phyloP scores from a whole-genome alignment of 2,888 invertebrate species.

The Acleris sparsana region DNA sequence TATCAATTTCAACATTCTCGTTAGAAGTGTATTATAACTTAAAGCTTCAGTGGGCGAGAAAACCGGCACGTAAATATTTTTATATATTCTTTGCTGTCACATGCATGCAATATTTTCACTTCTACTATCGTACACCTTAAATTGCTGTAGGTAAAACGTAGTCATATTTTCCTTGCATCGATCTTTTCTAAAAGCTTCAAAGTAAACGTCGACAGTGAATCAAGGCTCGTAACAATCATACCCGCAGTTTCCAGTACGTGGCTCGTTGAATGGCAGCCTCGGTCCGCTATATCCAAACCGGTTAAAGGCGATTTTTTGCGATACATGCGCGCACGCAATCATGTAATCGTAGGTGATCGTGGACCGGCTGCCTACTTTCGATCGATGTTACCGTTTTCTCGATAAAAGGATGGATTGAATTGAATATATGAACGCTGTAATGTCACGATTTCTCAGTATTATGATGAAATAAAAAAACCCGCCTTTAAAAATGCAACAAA shows the following conservation, averaged over 20 bases:
- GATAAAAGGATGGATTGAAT: constrained; percentile 9
- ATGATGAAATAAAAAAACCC: neutral
- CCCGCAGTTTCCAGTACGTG: neutral
- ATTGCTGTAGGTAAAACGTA: too few species aligned
- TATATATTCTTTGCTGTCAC: too few species aligned
- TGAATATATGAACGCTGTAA: neutral
- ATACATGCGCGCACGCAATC: constrained; percentile 30
- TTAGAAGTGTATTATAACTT: too few species aligned
- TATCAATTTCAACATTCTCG: too few species aligned
- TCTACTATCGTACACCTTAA: too few species aligned
- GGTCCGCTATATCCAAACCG: constrained; percentile 36
- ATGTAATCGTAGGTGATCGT: constrained; percentile 34
- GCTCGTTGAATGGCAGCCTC: constrained; percentile 34
- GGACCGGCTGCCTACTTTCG: constrained; percentile 35
- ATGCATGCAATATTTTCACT: too few species aligned
- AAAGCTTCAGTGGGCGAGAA: too few species aligned
- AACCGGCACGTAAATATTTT: too few species aligned
- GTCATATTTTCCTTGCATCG: too few species aligned
- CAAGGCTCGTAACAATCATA: neutral
- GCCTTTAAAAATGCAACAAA: too few species aligned
- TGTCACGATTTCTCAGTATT: neutral
- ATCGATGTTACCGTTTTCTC: constrained; percentile 33
- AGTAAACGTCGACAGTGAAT: neutral
- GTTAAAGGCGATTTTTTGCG: constrained; percentile 37
- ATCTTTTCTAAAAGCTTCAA: neutral